Base-by-base conservation (phyloP, 1,140 invertebrate species). In the Trialeurodes vaporariorum region DNA sequence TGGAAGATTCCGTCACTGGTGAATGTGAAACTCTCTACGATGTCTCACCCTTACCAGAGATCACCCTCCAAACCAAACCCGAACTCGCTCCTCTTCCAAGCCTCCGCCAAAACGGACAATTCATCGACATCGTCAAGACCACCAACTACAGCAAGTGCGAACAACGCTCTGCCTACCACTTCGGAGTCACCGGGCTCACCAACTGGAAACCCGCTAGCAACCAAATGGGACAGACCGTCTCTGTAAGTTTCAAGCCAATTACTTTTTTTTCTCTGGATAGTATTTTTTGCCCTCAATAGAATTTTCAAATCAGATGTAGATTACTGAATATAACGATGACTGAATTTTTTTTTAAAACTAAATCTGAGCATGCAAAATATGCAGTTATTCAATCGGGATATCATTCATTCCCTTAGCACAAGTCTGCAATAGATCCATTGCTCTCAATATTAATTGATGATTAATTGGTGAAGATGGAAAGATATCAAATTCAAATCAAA, bases 71-170 rank as follows among this genome's bases (percentile, higher is more conserved):
- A 27, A 65, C 58, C 25, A 63, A 63, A 13, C 76, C 74, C 59
- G 69, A 72, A 9, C 25, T 79, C 5, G 64, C 66, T 2, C 69
- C 73, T 0, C 11, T 82, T 25, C 77, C 78, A 0, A 58, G 73
- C 25, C 67, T 73, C 11, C 64, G 78, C 0, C 75, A 76, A 11
- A 78, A 85, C 1, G 82, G 81, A 21, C 81, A 81, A 11, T 61
- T 80, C n/a, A 80, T 86, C 63, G 81, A 86, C 68, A 80, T 90
- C 27, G 80, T 82, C 17, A 89, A 89, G 73, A 84, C 79, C 60
- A 86, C 83, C 70, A 85, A 88, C 76, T 88, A 83, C 72, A 81
- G 76, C 23, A 83, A 83, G 49, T 85, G 85, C 74, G 80, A 84
- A 9, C 77, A 83, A 64, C 77, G 80, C 67, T 76, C 83, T n/a